Base-by-base conservation (phyloP, 2,888 invertebrate genomes). In the Lathronympha strigana region DNA sequence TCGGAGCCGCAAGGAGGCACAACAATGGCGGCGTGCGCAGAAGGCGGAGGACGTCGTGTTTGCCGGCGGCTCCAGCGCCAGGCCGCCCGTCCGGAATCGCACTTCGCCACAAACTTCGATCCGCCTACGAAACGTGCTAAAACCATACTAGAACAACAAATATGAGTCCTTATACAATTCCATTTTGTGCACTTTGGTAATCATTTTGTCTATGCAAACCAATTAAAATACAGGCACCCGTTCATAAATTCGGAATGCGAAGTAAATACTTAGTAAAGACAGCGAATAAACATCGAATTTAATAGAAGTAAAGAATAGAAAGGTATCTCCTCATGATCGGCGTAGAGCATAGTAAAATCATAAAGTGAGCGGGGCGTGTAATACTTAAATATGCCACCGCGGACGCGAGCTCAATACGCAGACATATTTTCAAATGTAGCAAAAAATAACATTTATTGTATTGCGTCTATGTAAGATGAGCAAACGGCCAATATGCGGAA, bases 11-110 rank as follows among this genome's bases (percentile, higher is more conserved):
- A 64, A 71, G 76, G 64, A 69, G 64, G 63, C 51, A 63, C 75
- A 86, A 88, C 88, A 90, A 89, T 88, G 81, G 86, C 83, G 73
- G 80, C 86, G 85, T 86, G 87, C 79, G 79, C 78, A 78, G 84
- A 81, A 84, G 89, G 90, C 88, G 88, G 88, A 79, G 82, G 76
- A 73, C 71, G 71, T 80, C 87, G 87, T 87, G 86, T 79, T 79
- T 74, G 86, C 86, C 86, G 81, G 77, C 79, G 84, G 87, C 84
- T 69, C 85, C 83, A 69, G 70, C 68, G 69, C 77, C 67, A 73
- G 82, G 77, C 81, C 81, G 81, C 81, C 82, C 81, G 76, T 74
- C 77, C 81, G 70, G 77, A 79, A 81, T 80, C 77, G 76, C 83
- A 80, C 79, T 78, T 76, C 74, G 72, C 74, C 77, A 75, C 77